Percentiles rank a stretch among this genome's conserved stretches.
Conservation (phyloP, 2,113 vertebrate species). For the Phylloscopus trochiloides region DNA sequence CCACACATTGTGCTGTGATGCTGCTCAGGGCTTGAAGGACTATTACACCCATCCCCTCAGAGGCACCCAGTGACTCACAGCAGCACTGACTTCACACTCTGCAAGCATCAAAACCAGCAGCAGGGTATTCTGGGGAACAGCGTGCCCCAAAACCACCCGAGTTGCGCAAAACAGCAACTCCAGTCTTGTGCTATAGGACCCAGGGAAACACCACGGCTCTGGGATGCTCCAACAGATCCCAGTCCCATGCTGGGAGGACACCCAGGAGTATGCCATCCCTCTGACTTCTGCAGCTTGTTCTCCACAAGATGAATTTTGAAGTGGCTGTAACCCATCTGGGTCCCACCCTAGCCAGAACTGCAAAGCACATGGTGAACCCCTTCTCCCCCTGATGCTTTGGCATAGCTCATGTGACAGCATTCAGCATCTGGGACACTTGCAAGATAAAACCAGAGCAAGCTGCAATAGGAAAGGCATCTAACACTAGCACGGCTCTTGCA, state of each 20-base stretch:
- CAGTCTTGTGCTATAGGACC: not conserved
- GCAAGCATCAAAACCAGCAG: not conserved
- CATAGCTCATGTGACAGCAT: not conserved
- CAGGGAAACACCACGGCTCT: not conserved
- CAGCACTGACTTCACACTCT: not conserved
- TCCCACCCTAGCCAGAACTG: not conserved
- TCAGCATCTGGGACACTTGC: not conserved
- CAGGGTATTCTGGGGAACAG: not conserved
- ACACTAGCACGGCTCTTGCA: not conserved
- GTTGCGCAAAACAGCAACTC: not conserved
- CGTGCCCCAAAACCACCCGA: accelerated
- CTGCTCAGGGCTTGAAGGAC: not conserved
- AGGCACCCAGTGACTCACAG: not conserved
- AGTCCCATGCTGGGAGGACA: not conserved
- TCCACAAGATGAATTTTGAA: not conserved
- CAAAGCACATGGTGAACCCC: not conserved
- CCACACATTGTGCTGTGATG: not conserved
- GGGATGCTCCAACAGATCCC: not conserved
- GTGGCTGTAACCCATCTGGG: not conserved
- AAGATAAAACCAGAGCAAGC: not conserved
- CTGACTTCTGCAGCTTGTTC: not conserved
- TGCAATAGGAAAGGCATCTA: not conserved
- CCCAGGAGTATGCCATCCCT: not conserved
- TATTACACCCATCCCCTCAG: not conserved
- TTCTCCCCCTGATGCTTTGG: not conserved